Conservation (phyloP, 2,888 invertebrate species). For the Ctenicera cuprea region DNA sequence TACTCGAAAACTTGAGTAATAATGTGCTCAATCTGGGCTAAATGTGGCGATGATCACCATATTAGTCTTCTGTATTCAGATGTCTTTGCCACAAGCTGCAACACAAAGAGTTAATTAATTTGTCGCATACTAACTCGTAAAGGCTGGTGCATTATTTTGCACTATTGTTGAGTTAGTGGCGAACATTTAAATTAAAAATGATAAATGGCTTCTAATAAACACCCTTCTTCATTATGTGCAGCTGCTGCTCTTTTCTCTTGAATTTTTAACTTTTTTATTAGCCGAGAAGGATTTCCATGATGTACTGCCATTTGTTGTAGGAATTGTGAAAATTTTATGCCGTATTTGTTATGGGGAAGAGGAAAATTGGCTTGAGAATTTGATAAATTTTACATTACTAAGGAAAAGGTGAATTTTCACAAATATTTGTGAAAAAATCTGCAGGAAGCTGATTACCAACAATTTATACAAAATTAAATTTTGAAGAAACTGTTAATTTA, state of each 20-base stretch:
- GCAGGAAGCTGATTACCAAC: no score
- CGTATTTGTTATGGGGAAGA: no score
- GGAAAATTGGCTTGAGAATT: no score
- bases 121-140: slow-evolving; percentile 27
- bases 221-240: slow-evolving; percentile 34
- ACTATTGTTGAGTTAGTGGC: slow-evolving; percentile 19
- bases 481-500: no score
- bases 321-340: background rate
- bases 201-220: slow-evolving; percentile 52
- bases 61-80: slow-evolving; percentile 39
- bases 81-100: slow-evolving; percentile 35
- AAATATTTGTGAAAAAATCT: no score
- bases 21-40: background rate
- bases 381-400: no score
- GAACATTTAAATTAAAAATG: slow-evolving; percentile 54
- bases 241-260: slow-evolving; percentile 27
- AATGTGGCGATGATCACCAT: slow-evolving; percentile 27
- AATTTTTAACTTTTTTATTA: slow-evolving; percentile 16
- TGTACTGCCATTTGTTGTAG: slow-evolving; percentile 10
- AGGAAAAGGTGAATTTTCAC: no score
- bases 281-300: background rate
- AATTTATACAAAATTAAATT: no score
- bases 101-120: slow-evolving; percentile 35
- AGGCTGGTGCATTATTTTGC: slow-evolving; percentile 25
- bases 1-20: background rate